These are phyloP conservation scores for Argentina silus DNA, from an alignment of 2,797 vertebrate genomes.

Conservation along the genomic window DNA sequence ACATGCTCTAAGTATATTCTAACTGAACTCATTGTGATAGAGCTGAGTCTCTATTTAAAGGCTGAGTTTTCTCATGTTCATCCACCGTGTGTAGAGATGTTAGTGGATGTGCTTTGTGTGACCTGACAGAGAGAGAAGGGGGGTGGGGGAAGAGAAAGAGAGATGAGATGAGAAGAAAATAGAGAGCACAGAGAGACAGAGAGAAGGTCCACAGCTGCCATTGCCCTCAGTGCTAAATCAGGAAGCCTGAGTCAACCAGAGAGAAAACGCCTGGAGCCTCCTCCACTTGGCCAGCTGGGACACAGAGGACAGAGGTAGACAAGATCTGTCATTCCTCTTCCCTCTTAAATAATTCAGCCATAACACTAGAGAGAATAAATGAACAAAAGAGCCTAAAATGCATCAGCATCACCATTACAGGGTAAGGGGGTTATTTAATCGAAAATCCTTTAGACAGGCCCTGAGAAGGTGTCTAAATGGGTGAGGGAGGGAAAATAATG, in stretches of 20 bases:
- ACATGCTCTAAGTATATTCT: background rate
- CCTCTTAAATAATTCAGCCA: background rate
- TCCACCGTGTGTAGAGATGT: background rate
- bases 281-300: constrained; percentile 20
- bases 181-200: background rate
- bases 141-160: constrained; percentile 3
- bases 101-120: background rate
- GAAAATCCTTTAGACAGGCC: no score
- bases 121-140: constrained; percentile 5
- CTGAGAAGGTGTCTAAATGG: background rate
- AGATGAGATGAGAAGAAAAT: background rate
- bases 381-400: background rate
- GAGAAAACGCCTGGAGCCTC: constrained; percentile 22
- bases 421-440: background rate
- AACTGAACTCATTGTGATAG: background rate
- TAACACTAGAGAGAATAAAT: background rate
- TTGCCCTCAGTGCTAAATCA: constrained; percentile 8
- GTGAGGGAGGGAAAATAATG: background rate
- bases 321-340: background rate
- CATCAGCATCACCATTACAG: background rate
- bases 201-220: constrained; percentile 16
- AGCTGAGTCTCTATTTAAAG: background rate
- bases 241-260: background rate
- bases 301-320: constrained; percentile 2
- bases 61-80: background rate